Base-by-base conservation (phyloP, 2,113 vertebrate genomes). In the Paraplagusia blochii region DNA sequence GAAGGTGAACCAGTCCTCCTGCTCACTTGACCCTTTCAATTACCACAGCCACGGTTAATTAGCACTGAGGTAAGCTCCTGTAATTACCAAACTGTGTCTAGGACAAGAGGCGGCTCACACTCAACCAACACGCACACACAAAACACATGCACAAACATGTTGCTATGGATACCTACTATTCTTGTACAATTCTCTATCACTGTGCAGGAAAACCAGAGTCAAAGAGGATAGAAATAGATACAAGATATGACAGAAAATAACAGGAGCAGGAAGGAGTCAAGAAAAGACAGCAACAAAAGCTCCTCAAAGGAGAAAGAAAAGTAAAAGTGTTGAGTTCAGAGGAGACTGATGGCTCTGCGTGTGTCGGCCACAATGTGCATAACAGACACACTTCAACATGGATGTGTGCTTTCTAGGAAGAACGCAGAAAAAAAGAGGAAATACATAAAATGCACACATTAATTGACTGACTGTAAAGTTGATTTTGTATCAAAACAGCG, bases 1-100 rank as follows among this genome's bases (percentile, higher is more conserved):
- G 77, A 79, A 76, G 85, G 82, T 88, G 84, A 88, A 85, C 84
- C 80, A 84, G 90, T 88, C 77, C 77, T 86, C 83, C 76, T 81
- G 87, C 78, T 83, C 87, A 89, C 88, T 90, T 90, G 88, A 90
- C 90, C 88, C 79, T 55, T 88, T 80, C 85, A 87, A 90, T 91
- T 90, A 90, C 86, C 86, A 82, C 76, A 51, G 84, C 77, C 78
- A 78, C 75, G 87, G 81, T 88, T 90, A 90, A 90, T 90, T 91
- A 90, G 87, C 75, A 18, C 77, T 34, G 80, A 89, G 89, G 88
- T 89, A 87, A 90, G 88, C 86, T 86, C 80, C 43, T 72, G 87
- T 89, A 89, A 90, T 90, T 89, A 90, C 83, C 84, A 66, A 83
- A 88, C 89, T 89, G 86, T 89, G 85, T 85, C 82, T 88, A 49